Conservation (phyloP, 2,888 invertebrate genomes). For the Epiblema foenella region DNA sequence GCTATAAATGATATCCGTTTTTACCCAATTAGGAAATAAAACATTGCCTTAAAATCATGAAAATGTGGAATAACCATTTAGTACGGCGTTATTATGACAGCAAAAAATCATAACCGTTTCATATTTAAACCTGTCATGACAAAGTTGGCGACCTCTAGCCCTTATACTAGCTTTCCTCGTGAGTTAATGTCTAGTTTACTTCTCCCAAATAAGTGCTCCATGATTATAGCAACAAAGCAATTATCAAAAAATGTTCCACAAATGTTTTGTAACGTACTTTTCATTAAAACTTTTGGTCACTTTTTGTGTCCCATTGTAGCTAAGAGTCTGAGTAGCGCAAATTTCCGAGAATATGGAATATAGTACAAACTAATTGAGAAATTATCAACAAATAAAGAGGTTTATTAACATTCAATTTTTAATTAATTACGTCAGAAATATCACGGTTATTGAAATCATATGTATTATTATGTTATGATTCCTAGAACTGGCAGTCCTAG, state of each 20-base stretch:
- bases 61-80: constrained; percentile 39
- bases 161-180: background rate
- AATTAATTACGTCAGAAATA: background rate
- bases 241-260: too few relatives aligned
- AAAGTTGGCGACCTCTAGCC: constrained; percentile 4
- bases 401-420: background rate
- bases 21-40: constrained; percentile 35
- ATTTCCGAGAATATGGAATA: too few relatives aligned
- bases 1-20: constrained; percentile 41
- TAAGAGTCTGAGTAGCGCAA: too few relatives aligned
- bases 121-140: constrained; percentile 11
- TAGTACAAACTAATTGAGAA: too few relatives aligned
- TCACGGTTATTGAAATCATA: background rate
- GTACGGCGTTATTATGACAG: constrained; percentile 10
- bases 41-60: constrained; percentile 35
- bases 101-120: constrained; percentile 35
- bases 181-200: background rate
- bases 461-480: background rate
- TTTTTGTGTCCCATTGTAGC: too few relatives aligned
- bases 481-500: too few relatives aligned
- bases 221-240: background rate
- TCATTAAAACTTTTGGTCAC: too few relatives aligned
- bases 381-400: too few relatives aligned
- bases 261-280: too few relatives aligned
- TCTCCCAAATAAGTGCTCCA: background rate